phyloP scores from a whole-genome alignment of 2,888 invertebrate genomes.

The Cephalotes varians region DNA sequence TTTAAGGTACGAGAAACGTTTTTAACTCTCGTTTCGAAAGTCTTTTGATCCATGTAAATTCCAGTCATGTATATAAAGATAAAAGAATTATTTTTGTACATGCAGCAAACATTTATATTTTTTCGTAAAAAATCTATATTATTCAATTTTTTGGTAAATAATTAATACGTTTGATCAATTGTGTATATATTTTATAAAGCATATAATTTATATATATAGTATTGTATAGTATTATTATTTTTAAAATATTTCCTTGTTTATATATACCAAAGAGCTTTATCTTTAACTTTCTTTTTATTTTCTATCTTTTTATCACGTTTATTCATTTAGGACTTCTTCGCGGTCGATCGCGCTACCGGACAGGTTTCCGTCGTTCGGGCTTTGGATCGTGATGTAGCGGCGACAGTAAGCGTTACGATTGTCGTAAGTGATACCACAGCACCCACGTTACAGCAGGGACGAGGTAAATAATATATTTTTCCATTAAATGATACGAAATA shows the following conservation, averaged over 20 bases:
- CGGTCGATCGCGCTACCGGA: slow-evolving; percentile 88
- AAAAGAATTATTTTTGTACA: background rate
- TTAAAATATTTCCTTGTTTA: slow-evolving; percentile 17
- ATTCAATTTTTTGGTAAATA: background rate
- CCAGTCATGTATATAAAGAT: background rate
- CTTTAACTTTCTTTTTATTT: too few species aligned
- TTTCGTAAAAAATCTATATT: background rate
- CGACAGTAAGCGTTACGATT: slow-evolving; percentile 92
- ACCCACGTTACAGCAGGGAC: slow-evolving; percentile 91
- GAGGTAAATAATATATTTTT: slow-evolving; percentile 87
- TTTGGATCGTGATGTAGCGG: slow-evolving; percentile 90
- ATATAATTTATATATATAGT: background rate
- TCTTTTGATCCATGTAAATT: background rate
- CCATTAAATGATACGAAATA: background rate
- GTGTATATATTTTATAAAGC: background rate
- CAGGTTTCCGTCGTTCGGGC: slow-evolving; percentile 89
- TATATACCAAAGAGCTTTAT: too few species aligned
- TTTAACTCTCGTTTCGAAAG: slow-evolving; percentile 1
- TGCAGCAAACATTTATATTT: slow-evolving; percentile 5
- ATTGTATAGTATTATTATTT: background rate
- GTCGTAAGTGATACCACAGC: slow-evolving; percentile 94
- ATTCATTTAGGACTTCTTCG: slow-evolving; percentile 88
- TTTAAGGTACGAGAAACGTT: slow-evolving; percentile 80
- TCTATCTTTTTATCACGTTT: background rate
- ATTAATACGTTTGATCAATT: background rate